phyloP scores from a whole-genome alignment of 1,140 invertebrate genomes.

The Dendroctonus valens region DNA sequence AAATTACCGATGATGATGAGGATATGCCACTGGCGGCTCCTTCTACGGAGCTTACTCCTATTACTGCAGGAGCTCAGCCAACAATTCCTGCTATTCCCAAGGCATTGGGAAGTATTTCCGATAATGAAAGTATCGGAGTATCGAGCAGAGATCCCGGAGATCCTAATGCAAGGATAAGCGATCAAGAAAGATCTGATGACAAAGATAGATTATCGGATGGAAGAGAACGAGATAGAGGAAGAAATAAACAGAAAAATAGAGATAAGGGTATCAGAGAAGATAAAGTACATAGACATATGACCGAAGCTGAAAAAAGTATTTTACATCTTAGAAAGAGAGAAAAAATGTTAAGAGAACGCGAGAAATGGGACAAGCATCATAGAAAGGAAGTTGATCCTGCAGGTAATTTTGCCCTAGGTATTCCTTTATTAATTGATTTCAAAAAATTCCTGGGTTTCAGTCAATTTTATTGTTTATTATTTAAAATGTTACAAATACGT shows the following conservation, averaged over 20 bases:
- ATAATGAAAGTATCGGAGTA: constrained; percentile 14
- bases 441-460: too few species aligned
- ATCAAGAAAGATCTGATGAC: constrained; percentile 14
- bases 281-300: constrained; percentile 43
- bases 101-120: constrained; percentile 5
- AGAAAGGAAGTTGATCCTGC: constrained; percentile 16
- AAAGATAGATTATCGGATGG: constrained; percentile 45
- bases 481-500: too few species aligned
- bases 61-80: constrained; percentile 33
- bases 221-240: constrained; percentile 38
- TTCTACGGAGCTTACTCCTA: constrained; percentile 28
- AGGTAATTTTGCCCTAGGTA: background rate
- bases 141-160: constrained; percentile 10
- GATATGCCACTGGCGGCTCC: constrained; percentile 45
- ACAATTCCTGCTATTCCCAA: constrained; percentile 21
- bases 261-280: constrained; percentile 32
- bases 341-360: constrained; percentile 44
- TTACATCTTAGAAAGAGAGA: constrained; percentile 48
- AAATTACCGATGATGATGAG: constrained; percentile 62
- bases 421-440: constrained; percentile 23
- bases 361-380: constrained; percentile 42
- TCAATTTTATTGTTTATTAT: too few species aligned
- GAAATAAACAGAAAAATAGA: constrained; percentile 43
- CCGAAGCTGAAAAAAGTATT: constrained; percentile 49
- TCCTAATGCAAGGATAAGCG: background rate